Base-by-base conservation (phyloP, 1,140 invertebrate genomes). In the Tetranychus urticae region DNA sequence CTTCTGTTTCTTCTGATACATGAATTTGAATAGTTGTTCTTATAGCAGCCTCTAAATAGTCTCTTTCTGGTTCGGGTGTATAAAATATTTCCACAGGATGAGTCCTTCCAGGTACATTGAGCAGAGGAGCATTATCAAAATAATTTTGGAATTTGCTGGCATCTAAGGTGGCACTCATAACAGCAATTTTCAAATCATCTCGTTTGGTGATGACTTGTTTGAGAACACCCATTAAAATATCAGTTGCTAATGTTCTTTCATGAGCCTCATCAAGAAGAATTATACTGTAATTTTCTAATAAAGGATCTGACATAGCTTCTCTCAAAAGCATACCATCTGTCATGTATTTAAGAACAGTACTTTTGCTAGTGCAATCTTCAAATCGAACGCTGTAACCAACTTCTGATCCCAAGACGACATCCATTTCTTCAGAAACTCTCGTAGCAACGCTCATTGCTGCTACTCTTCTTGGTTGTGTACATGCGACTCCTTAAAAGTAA, bases 101-200 rank as follows among this genome's bases (percentile, higher is more conserved):
- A 65, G 91, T 94, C 70, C 91, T 75, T 50, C 92, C 92, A 10
- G 96, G 96, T 36, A 99, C 92, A 70, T 90, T 97, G 85, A 99
- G 92, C 23, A 99, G 73, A 0, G 96, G 96, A 14, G 93, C 93
- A 72, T 93, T 88, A 68, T 98, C 92, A 73, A 98, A 97, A 72
- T 97, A 97, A 70, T 88, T 85, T 78, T 80, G 91, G 75, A 99
- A 99, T 73, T 99, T 99, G 5, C 93, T 94, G 57, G 96, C 93
- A 76, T 99, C 96, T n/a, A 99, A 76, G 0, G 96, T 99, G 14
- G 96, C 96, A 69, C 90, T 96, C 94, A 99, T 99, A 69, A 99
- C 88, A 65, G 99, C 88, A 56, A 99, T 79, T 76, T 99, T 99
- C 13, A 99, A 77, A 75, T 98, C 94, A 7, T 77, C 72, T 56